phyloP scores from a whole-genome alignment of 1,140 invertebrate species.

The Eciton burchellii region DNA sequence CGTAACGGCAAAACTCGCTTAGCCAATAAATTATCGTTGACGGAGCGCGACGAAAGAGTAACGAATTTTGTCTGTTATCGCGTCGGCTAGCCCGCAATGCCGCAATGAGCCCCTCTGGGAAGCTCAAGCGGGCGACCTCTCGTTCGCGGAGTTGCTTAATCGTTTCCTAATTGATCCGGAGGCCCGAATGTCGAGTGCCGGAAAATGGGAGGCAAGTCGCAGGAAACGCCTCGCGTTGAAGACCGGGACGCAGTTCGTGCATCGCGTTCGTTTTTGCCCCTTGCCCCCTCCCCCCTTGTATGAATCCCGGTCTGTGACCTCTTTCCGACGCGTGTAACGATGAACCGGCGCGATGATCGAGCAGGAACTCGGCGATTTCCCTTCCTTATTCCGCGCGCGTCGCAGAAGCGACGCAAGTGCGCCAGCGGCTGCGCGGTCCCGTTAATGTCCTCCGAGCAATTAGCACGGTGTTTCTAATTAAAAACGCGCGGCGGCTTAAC shows the following conservation, averaged over 20 bases:
- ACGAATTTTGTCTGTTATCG: background rate
- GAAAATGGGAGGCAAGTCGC: background rate
- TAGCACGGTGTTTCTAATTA: constrained; percentile 75
- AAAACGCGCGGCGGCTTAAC: constrained; percentile 67
- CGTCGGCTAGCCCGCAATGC: too few species aligned
- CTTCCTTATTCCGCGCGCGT: background rate
- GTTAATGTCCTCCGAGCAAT: constrained; percentile 72
- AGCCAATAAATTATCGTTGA: constrained; percentile 25
- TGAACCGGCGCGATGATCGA: constrained; percentile 74
- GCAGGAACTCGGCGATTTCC: constrained; percentile 57
- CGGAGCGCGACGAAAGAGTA: background rate
- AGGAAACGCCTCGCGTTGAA: constrained; percentile 41
- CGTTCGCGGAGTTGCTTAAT: background rate
- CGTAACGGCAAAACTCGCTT: constrained; percentile 6
- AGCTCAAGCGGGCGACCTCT: background rate
- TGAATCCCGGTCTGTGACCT: constrained; percentile 20
- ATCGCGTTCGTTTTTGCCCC: constrained; percentile 71
- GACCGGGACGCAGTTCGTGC: background rate
- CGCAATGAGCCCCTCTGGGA: background rate
- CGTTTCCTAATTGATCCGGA: background rate
- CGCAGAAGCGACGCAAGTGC: too few species aligned
- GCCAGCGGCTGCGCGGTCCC: constrained; percentile 57
- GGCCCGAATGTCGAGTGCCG: background rate
- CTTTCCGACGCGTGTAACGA: constrained; percentile 73
- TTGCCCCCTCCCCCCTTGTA: too few species aligned